Evolutionary conservation across 2,888 invertebrate genomes (phyloP), one percentile per base, ranked within the genome.

Genomic region (Ochlodes sylvanus): DNA sequence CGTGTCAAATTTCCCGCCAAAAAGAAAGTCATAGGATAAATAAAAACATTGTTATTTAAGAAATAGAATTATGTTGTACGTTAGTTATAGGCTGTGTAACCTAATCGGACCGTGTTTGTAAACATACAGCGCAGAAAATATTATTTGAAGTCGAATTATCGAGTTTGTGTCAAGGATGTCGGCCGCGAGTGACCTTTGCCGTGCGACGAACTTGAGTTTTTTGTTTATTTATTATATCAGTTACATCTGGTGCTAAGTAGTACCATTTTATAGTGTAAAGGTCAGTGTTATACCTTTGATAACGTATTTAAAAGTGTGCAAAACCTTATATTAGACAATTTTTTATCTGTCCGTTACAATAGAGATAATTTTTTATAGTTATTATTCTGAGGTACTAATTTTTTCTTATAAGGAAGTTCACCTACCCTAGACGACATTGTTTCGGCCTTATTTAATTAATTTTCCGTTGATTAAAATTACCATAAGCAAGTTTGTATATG

Each of bases 171-270:
- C 72, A 70, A 72, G 72, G 72, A 68, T 68, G 57, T 42, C 52
- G 69, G 44, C 69, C 69, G 68, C 63, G 19, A 47, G n/a, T 70
- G 72, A 72, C 72, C 72, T 72, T 69, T 65, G 44, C 56, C 62
- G 69, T 65, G 56, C 70, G 64, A 67, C 70, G 68, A 72, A 70
- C 72, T 72, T 50, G 14, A 47, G 19, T 57, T 58, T 68, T 38
- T 34, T 44, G 21, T 44, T 56, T 56, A 52, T 52, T 52, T 52
- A 52, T 21, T 12, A 21, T 52, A 52, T 52, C 52, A 21, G 52
- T 52, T 52, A 52, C 52, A 47, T 47, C 17, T 15, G 44, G 17
- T 47, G 44, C 17, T 47, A 47, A 47, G 44, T 47, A 47, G 7
- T 47, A 17, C 44, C 17, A 15, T 17, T 47, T 47, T 47, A 47